Evolutionary conservation across 2,113 vertebrate genomes (phyloP).

Genomic region (Mirza zaza): DNA sequence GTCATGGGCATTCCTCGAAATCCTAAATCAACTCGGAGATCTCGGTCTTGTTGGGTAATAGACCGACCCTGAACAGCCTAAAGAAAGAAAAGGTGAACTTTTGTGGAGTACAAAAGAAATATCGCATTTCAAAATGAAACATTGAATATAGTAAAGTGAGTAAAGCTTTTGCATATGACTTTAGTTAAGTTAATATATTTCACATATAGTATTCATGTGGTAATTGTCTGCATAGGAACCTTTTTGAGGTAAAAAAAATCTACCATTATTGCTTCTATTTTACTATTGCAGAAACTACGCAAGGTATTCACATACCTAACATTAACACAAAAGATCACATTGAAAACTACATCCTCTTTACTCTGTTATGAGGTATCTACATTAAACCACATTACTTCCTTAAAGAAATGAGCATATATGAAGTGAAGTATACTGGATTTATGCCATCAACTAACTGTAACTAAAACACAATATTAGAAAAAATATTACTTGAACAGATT

Average conservation of each 20-base stretch:
- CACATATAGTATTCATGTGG: neutral
- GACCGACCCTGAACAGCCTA: constrained; percentile 95
- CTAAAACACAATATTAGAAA: neutral
- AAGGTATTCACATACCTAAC: neutral
- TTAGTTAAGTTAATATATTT: neutral
- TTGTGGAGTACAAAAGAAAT: neutral
- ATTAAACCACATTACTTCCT: neutral
- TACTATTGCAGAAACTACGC: neutral
- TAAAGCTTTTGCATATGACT: neutral
- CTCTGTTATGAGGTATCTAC: neutral
- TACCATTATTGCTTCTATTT: neutral
- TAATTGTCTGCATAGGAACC: neutral
- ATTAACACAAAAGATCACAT: neutral
- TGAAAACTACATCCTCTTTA: neutral
- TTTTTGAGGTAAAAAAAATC: neutral
- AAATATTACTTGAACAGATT: neutral
- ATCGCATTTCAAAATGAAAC: neutral
- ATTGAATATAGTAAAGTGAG: neutral
- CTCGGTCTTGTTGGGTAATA: constrained; percentile 92
- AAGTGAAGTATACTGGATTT: neutral
- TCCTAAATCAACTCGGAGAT: constrained; percentile 96
- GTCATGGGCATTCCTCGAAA: constrained; percentile 99
- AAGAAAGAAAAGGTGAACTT: constrained; percentile 33
- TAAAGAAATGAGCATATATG: neutral
- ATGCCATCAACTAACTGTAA: neutral